Conservation (phyloP, 2,888 invertebrate genomes). For the Tribolium freemani region DNA sequence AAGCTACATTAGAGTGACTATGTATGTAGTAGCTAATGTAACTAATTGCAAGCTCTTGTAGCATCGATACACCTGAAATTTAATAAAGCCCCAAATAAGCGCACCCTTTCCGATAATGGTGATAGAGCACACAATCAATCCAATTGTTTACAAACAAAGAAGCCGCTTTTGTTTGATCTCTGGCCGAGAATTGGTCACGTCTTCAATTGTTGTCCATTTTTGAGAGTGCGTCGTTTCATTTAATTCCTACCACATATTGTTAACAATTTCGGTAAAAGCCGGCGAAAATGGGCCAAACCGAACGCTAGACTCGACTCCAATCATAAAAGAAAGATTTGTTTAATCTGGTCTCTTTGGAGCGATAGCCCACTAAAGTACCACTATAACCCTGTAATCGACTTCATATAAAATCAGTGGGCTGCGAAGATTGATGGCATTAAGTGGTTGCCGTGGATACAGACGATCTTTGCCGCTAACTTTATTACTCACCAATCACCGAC, state of each 20-base stretch:
- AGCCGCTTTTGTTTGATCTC: background rate
- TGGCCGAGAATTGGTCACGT: slow-evolving; percentile 10
- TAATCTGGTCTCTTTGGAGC: slow-evolving; percentile 48
- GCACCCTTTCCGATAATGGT: slow-evolving; percentile 4
- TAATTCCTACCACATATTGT: slow-evolving; percentile 42
- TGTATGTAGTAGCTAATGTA: slow-evolving; percentile 17
- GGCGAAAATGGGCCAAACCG: slow-evolving; percentile 31
- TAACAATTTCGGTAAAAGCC: slow-evolving; percentile 41
- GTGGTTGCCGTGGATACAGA: slow-evolving; percentile 47
- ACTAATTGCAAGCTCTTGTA: slow-evolving; percentile 24
- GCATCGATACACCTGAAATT: slow-evolving; percentile 26
- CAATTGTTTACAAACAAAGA: slow-evolving; percentile 13
- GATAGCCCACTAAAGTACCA: slow-evolving; percentile 46
- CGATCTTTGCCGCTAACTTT: slow-evolving; percentile 41
- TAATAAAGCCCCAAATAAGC: slow-evolving; percentile 1
- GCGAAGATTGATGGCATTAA: slow-evolving; percentile 54
- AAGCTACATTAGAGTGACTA: slow-evolving; percentile 16
- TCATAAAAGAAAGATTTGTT: slow-evolving; percentile 51
- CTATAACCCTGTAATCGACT: slow-evolving; percentile 51
- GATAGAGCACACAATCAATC: slow-evolving; percentile 23
- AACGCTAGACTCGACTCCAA: slow-evolving; percentile 24
- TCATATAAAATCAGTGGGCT: slow-evolving; percentile 54
- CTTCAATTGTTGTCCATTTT: slow-evolving; percentile 3
- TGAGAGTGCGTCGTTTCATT: slow-evolving; percentile 8
- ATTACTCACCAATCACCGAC: slow-evolving; percentile 43